These are phyloP conservation scores for Daubentonia madagascariensis DNA, from an alignment of 2,113 vertebrate species.

Conservation along the genomic window DNA sequence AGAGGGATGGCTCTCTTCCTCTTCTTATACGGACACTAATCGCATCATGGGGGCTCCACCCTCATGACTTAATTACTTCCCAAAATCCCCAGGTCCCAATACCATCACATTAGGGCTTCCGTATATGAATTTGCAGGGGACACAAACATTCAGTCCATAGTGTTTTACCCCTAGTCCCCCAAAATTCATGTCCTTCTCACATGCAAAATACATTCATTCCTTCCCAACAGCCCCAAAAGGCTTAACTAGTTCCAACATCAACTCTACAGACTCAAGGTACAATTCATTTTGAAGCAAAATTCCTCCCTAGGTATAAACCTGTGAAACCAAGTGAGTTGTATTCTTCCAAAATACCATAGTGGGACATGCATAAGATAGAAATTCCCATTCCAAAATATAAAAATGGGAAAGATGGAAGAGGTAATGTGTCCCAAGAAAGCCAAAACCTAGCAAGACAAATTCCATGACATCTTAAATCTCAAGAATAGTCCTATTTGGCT, in stretches of 20 bases:
- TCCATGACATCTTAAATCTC: neutral
- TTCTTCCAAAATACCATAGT: neutral
- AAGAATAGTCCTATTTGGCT: neutral
- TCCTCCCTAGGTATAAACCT: neutral
- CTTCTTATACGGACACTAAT: neutral
- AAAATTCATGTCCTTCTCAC: neutral
- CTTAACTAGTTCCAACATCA: neutral
- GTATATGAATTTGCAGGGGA: neutral
- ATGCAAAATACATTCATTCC: neutral
- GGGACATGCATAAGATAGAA: neutral
- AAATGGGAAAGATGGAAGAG: neutral
- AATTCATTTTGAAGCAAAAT: neutral
- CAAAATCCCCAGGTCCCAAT: neutral
- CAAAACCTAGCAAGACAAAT: neutral
- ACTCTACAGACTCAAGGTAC: neutral
- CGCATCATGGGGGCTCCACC: neutral
- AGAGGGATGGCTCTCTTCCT: neutral
- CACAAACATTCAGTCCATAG: neutral
- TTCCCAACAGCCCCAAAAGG: neutral
- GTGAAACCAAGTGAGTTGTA: neutral
- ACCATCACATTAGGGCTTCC: neutral
- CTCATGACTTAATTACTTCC: neutral
- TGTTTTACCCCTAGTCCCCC: neutral
- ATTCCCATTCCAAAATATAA: neutral
- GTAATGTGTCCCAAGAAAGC: neutral